A percentile compares a stretch with the other conserved stretches of the same genome.
These are phyloP conservation scores for Syrphus vitripennis DNA, from an alignment of 2,888 invertebrate species.

Conservation along the genomic window DNA sequence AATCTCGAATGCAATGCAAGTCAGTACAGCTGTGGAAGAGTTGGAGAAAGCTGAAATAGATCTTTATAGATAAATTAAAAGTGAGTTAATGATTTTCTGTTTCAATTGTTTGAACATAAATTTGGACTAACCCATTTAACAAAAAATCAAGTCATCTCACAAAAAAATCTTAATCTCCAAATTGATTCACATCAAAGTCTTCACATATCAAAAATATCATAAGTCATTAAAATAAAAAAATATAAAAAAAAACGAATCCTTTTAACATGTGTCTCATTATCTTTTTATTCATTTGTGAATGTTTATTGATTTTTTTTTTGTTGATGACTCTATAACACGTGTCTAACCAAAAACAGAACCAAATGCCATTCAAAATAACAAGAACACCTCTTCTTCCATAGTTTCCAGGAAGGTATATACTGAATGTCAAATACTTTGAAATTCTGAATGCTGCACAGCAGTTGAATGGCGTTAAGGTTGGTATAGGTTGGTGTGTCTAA, in stretches of 20 bases:
- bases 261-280: not conserved
- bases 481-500: not conserved
- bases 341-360: not conserved
- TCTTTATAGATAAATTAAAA: no score
- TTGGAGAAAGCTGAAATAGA: no score
- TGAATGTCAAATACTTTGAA: slow-evolving; percentile 7
- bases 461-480: not conserved
- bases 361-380: slow-evolving; percentile 2
- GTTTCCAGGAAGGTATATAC: not conserved
- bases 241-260: not conserved
- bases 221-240: not conserved
- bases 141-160: no score
- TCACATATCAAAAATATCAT: not conserved
- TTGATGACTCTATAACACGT: not conserved
- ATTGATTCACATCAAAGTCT: not conserved
- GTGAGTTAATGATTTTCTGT: no score
- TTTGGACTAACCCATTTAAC: no score
- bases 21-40: no score
- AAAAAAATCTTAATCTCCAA: no score
- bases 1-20: no score
- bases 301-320: not conserved
- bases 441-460: not conserved
- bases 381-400: not conserved
- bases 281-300: not conserved
- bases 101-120: no score